Evolutionary conservation across 2,113 vertebrate genomes (phyloP), one percentile per base, ranked within the genome.

Genomic region (Arizona elegans): DNA sequence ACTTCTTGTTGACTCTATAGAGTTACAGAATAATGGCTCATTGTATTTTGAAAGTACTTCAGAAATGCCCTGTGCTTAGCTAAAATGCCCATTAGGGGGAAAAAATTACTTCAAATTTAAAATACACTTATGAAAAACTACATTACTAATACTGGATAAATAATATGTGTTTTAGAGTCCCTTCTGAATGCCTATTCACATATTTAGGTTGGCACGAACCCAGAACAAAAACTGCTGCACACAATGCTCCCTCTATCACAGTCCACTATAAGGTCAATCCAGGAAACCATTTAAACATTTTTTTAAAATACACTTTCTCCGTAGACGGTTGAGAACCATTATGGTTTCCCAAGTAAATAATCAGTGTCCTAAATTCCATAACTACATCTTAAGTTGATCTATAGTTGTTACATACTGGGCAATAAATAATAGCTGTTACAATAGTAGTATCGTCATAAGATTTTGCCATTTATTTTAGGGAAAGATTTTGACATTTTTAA

Each of bases 161-260:
- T 97, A 96, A 97, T 96, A 97, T 96, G 93, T 96, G 96, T 96
- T 97, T 97, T 96, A 97, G 93, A 96, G 95, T 96, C 91, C 94
- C 95, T 97, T 96, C 92, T 95, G 96, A 98, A 97, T 97, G 96
- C 86, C 94, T 97, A 93, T 96, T 97, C 96, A 95, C 94, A 96
- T 96, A 96, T 97, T 93, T 96, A 96, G 89, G 92, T 92, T 97
- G 95, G 93, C 94, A 96, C 93, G 91, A 85, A 65, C 96, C 94
- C 95, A 97, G 95, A 97, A 94, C 59, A 93, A 75, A 95, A 96
- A 92, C 95, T 94, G 95, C 94, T 96, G 97, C 97, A 96, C 94
- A 97, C 95, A 97, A 96, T 94, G 95, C 94, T 94, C 92, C 86
- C 96, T 96, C 97, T 95, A 94, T 97, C 97, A 93, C 94, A 94